Conservation (phyloP, 2,113 vertebrate species). For the Oncorhynchus tshawytscha region DNA sequence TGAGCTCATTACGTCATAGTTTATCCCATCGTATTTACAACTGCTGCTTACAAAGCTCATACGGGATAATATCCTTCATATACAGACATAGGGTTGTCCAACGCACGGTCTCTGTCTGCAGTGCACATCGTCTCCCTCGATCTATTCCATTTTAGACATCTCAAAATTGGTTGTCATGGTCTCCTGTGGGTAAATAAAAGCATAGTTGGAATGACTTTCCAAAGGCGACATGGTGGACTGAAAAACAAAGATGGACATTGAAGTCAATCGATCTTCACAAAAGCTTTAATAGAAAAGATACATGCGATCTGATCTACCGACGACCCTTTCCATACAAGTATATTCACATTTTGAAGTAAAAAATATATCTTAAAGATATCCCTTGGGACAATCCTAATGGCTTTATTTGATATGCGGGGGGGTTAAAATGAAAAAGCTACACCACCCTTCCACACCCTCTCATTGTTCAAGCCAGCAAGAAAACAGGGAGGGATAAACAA, state of each 20-base stretch:
- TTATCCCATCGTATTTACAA: slow-evolving; percentile 47
- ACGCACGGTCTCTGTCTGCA: not conserved
- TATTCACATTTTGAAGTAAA: too few species aligned
- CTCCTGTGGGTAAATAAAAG: slow-evolving; percentile 63
- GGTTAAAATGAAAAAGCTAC: not conserved
- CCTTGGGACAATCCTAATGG: not conserved
- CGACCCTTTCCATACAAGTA: too few species aligned
- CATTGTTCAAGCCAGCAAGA: slow-evolving; percentile 48
- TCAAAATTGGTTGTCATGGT: slow-evolving; percentile 77
- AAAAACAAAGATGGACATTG: not conserved
- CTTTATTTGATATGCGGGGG: not conserved
- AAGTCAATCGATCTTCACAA: too few species aligned
- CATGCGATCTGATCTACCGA: too few species aligned
- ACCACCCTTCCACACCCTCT: not conserved
- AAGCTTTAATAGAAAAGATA: too few species aligned
- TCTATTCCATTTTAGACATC: slow-evolving; percentile 84
- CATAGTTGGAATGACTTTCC: not conserved
- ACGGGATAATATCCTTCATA: slow-evolving; percentile 34
- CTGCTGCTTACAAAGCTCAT: slow-evolving; percentile 59
- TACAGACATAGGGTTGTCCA: not conserved
- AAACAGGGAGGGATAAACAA: slow-evolving; percentile 51
- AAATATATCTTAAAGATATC: too few species aligned
- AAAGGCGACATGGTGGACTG: too few species aligned
- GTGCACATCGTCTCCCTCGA: not conserved
- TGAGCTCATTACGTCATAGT: slow-evolving; percentile 11